Evolutionary conservation across 2,113 vertebrate species (phyloP).

Genomic region (Anhinga rufa): DNA sequence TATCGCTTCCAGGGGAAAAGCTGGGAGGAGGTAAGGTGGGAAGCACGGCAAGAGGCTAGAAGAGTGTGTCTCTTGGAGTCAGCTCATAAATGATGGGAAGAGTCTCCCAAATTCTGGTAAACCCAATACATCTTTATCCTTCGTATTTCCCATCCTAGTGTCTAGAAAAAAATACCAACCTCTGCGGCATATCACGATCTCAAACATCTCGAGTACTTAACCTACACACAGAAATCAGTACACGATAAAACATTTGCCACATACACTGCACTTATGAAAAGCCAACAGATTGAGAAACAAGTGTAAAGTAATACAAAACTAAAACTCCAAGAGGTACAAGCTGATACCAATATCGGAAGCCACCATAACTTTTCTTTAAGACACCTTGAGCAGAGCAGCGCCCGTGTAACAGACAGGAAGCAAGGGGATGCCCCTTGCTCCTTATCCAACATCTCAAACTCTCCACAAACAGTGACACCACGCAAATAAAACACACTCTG

Average conservation of each 20-base stretch:
- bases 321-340: not conserved
- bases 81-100: not conserved
- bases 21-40: not conserved
- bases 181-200: not conserved
- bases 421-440: not conserved
- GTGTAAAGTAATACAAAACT: not conserved
- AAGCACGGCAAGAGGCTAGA: not conserved
- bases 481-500: not conserved
- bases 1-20: not conserved
- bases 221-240: not conserved
- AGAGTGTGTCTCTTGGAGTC: not conserved
- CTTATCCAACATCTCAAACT: not conserved
- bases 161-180: not conserved
- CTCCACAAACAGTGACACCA: not conserved
- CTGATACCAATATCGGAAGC: not conserved
- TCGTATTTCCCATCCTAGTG: not conserved
- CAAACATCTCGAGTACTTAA: not conserved
- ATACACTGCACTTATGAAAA: accelerated
- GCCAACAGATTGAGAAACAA: not conserved
- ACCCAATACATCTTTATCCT: not conserved
- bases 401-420: not conserved
- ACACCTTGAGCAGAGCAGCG: not conserved
- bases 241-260: not conserved
- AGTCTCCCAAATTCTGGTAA: not conserved
- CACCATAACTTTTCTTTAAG: not conserved